A percentile compares a stretch with the other conserved stretches of the same genome.
Conservation (phyloP, 23 tunicate genomes). For the Phallusia fumigata region DNA sequence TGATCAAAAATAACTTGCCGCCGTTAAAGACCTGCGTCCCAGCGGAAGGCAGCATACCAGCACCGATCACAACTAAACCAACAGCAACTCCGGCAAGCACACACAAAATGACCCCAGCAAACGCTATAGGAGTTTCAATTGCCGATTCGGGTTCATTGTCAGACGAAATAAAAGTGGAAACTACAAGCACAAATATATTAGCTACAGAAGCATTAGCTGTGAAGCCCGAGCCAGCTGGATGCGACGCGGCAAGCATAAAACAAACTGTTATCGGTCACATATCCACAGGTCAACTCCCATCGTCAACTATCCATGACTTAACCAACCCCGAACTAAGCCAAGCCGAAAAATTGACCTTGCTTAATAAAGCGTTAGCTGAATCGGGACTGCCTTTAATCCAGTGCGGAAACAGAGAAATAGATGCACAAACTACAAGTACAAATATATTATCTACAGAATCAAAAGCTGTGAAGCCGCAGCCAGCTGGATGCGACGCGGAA, state of each 20-base stretch:
- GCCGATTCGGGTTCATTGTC: no score
- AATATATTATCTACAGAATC: no score
- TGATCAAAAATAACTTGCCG: background rate
- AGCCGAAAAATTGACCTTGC: background rate
- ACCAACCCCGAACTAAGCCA: background rate
- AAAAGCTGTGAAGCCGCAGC: constrained; percentile 28
- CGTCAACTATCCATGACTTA: background rate
- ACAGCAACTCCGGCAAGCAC: no score
- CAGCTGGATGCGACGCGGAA: constrained; percentile 42
- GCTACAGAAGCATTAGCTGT: background rate
- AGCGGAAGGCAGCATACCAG: background rate
- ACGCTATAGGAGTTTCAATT: no score
- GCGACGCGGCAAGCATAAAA: background rate
- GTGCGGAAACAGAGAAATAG: background rate
- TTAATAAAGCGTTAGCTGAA: background rate
- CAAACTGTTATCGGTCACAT: background rate
- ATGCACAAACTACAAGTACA: background rate
- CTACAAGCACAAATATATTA: no score
- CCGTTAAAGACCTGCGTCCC: background rate
- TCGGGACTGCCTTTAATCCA: background rate
- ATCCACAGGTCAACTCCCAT: background rate
- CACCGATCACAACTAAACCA: no score
- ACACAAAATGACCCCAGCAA: no score
- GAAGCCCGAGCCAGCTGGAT: background rate
- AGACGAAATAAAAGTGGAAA: no score